These are phyloP conservation scores for Drosophila monieri DNA, from an alignment of 2,888 invertebrate species.

Conservation along the genomic window DNA sequence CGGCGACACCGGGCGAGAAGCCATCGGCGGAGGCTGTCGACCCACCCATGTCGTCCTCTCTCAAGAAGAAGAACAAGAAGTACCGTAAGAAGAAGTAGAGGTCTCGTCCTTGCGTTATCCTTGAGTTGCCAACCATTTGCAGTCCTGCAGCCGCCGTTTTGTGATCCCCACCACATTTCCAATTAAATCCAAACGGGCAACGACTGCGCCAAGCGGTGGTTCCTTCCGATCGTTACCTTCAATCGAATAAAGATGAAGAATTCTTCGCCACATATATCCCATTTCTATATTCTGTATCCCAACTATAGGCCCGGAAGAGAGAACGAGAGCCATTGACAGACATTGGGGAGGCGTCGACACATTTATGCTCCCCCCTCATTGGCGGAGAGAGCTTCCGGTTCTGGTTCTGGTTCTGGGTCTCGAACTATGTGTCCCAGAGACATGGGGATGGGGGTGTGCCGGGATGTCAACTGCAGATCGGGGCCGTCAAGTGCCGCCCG, in stretches of 20 bases:
- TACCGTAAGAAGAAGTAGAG: slow-evolving; percentile 44
- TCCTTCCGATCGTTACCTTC: neutral
- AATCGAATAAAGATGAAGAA: neutral
- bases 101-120: neutral
- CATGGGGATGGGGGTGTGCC: neutral
- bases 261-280: neutral
- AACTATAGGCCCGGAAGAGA: slow-evolving; percentile 20
- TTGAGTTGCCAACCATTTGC: neutral
- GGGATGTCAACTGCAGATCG: slow-evolving; percentile 55
- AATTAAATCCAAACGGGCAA: neutral
- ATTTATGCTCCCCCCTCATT: slow-evolving; percentile 72
- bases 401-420: slow-evolving; percentile 4
- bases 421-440: neutral
- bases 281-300: too few species aligned
- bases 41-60: slow-evolving; percentile 24
- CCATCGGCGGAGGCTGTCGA: slow-evolving; percentile 13
- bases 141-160: neutral
- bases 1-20: slow-evolving; percentile 18
- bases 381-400: slow-evolving; percentile 68
- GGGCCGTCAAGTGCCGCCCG: slow-evolving; percentile 28
- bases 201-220: neutral
- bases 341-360: slow-evolving; percentile 72
- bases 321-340: slow-evolving; percentile 34
- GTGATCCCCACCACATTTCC: neutral
- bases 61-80: slow-evolving; percentile 49